Evolutionary conservation across 2,113 vertebrate genomes (phyloP), one percentile per base, ranked within the genome.

Genomic region (Tragelaphus imberbis): DNA sequence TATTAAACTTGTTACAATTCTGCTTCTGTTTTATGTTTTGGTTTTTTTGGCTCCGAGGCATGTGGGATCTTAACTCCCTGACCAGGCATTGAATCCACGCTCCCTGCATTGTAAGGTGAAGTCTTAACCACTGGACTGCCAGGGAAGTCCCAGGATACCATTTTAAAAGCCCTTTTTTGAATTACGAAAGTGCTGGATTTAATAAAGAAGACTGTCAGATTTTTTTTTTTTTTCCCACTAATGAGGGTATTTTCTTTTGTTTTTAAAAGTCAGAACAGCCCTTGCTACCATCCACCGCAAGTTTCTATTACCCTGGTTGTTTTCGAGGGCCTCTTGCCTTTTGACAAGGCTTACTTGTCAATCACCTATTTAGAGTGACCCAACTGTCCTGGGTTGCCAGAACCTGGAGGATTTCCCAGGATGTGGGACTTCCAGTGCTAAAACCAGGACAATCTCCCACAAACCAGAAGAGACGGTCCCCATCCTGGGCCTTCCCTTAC

Each of bases 401-500:
- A 40, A n/a, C 12, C 65, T 53, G 36, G 51, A 63, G 75, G 28
- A 17, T 44, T 90, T 94, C 25, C 51, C 36, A 80, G 68, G 68
- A 51, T 7, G 12, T 21, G 10, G 53, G 40, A 33, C 55, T 7
- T 59, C 17, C 14, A 33, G 56, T 27, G n/a, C 10, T 28, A 33
- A 90, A 33, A 36, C 9, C 28, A 47, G 88, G 77, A 33, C 47
- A 23, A 55, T 36, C 7, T 63, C 3, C 0, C 71, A 61, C 36
- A 84, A 68, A 53, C 75, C 0, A 1, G 80, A 90, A 59, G 13
- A 14, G 23, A 11, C 0, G 14, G 27, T 7, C 53, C 7, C 17
- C 3, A 2, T 15, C 0, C 33, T 1, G 25, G 40, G 12, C 17
- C 33, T 33, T 55, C 36, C 0, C 0, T 6, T 23, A 12, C 51